Evolutionary conservation across 2,888 invertebrate genomes (phyloP).

Genomic region (Lasius fuliginosus): DNA sequence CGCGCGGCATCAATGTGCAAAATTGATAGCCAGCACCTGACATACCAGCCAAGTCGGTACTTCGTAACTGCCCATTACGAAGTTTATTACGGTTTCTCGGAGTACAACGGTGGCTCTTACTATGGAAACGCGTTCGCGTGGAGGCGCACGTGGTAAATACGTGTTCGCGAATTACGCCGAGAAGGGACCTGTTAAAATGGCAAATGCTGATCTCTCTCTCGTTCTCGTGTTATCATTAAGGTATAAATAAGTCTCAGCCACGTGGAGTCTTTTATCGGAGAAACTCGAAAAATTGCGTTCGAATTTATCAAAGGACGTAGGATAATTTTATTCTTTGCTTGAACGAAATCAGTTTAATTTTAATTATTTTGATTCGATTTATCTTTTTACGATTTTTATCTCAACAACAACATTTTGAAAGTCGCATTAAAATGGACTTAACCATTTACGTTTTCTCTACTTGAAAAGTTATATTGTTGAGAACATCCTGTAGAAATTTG

Average conservation of each 20-base stretch:
- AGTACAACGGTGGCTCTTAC: conserved; percentile 45
- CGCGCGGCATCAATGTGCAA: conserved; percentile 72
- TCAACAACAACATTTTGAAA: not conserved
- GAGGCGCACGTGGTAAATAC: conserved; percentile 52
- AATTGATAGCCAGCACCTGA: conserved; percentile 81
- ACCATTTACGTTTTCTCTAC: not conserved
- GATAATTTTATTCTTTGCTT: not conserved
- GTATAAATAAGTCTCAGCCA: conserved; percentile 45
- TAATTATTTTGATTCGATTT: not conserved
- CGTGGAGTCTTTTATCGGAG: conserved; percentile 23
- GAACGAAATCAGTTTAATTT: not conserved
- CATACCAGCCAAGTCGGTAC: conserved; percentile 58
- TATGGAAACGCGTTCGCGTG: conserved; percentile 43
- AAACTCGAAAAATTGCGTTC: not conserved
- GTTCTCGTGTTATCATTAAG: conserved; percentile 7
- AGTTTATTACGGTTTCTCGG: conserved; percentile 79
- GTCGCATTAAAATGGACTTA: not conserved
- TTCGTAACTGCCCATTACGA: conserved; percentile 77
- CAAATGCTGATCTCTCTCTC: conserved; percentile 19
- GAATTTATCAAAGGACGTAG: not conserved
- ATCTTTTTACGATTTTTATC: not conserved
- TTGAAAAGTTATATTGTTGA: not conserved
- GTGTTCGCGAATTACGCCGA: conserved; percentile 45
- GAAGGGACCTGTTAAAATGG: conserved; percentile 46
- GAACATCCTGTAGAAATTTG: conserved; percentile 47